Percentiles rank a stretch among this genome's conserved stretches.
Conservation (phyloP, 2,113 vertebrate genomes). For the Trachemys scripta region DNA sequence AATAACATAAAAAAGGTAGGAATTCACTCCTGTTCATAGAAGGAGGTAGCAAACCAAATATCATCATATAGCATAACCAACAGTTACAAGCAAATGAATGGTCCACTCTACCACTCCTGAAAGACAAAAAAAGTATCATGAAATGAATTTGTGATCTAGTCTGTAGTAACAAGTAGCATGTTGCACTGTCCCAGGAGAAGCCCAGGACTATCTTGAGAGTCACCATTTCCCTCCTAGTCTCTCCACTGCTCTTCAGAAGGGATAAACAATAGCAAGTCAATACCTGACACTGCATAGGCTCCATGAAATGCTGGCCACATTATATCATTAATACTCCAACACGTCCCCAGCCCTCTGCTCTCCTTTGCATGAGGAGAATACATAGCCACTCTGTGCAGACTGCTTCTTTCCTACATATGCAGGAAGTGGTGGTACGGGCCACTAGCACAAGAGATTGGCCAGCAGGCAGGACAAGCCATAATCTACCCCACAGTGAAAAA, state of each 20-base stretch:
- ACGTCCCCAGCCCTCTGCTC: neutral
- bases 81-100: neutral
- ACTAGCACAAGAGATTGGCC: neutral
- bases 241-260: neutral
- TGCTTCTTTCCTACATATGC: neutral
- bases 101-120: neutral
- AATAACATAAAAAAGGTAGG: neutral
- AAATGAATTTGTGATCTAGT: neutral
- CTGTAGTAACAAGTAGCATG: neutral
- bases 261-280: neutral
- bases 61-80: neutral
- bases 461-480: neutral
- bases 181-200: neutral
- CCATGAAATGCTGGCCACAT: neutral
- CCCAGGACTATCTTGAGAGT: accelerated
- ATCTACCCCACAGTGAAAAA: neutral
- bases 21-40: neutral
- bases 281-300: neutral
- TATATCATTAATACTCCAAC: neutral
- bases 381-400: neutral
- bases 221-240: neutral
- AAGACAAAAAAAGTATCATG: neutral
- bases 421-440: neutral
- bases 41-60: neutral
- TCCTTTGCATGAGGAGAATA: neutral